These are phyloP conservation scores for Phrynosoma blainvillii DNA, from an alignment of 2,113 vertebrate genomes.

Conservation along the genomic window DNA sequence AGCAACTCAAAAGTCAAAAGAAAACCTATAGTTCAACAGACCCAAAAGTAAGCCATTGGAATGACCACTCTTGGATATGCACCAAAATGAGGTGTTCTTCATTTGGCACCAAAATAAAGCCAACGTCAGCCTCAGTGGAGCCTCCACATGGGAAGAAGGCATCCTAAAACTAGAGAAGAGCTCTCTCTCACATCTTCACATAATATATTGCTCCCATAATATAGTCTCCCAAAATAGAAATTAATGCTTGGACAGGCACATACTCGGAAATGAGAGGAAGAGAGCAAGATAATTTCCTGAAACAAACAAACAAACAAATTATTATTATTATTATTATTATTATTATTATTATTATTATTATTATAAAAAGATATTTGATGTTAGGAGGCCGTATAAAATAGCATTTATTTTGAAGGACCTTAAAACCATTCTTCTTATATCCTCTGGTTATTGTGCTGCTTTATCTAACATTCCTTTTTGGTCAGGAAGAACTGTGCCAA, in stretches of 20 bases:
- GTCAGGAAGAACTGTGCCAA: neutral
- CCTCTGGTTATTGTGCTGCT: neutral
- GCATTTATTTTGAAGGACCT: neutral
- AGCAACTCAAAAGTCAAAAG: no score
- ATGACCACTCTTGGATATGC: no score
- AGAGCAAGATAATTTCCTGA: neutral
- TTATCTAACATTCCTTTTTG: neutral
- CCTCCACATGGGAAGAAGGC: neutral
- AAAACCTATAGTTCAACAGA: no score
- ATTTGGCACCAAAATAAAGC: neutral
- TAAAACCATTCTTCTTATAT: neutral
- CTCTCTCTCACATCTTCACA: no score
- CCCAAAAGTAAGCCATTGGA: no score
- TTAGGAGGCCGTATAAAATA: neutral
- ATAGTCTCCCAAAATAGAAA: neutral
- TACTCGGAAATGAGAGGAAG: no score
- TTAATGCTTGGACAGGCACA: neutral
- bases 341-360: no score
- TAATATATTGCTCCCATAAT: no score
- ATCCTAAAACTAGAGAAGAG: neutral
- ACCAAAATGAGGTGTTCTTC: no score
- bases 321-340: no score
- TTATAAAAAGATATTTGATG: no score
- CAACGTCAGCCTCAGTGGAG: neutral
- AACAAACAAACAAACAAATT: neutral